Evolutionary conservation across 2,797 vertebrate species (phyloP).

Genomic region (Apogon hyalosoma): DNA sequence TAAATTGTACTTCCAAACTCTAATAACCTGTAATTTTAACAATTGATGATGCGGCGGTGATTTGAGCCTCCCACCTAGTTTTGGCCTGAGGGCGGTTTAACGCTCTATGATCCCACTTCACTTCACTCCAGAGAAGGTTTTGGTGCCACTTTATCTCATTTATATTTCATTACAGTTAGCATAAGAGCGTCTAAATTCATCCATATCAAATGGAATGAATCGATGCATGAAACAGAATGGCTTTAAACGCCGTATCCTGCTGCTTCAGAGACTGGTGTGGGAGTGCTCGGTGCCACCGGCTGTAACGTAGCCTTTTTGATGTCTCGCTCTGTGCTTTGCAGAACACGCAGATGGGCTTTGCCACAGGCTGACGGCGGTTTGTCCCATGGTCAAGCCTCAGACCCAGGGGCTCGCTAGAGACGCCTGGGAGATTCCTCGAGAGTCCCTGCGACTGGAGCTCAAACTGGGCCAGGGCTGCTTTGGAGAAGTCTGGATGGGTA

Average conservation of each 20-base stretch:
- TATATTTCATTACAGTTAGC: constrained; percentile 62
- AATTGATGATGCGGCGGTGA: constrained; percentile 41
- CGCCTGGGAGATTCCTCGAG: constrained; percentile 96
- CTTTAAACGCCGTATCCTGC: constrained; percentile 15
- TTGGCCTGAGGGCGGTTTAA: constrained; percentile 47
- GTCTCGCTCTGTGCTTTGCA: constrained; percentile 49
- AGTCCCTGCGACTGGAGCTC: constrained; percentile 93
- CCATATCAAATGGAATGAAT: constrained; percentile 49
- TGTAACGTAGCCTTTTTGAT: constrained; percentile 31
- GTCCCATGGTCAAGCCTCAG: constrained; percentile 96
- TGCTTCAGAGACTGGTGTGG: constrained; percentile 19
- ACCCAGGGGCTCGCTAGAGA: constrained; percentile 96
- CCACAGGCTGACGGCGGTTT: constrained; percentile 93
- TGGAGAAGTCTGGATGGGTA: constrained; percentile 98
- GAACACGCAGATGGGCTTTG: constrained; percentile 95
- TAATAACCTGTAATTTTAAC: constrained; percentile 54
- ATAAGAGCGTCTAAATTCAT: constrained; percentile 44
- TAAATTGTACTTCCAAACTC: no score
- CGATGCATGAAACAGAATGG: constrained; percentile 39
- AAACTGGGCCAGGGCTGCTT: constrained; percentile 97
- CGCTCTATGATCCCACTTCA: constrained; percentile 43
- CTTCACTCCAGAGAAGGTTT: constrained; percentile 43
- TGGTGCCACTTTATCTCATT: constrained; percentile 52
- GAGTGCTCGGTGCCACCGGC: constrained; percentile 10
- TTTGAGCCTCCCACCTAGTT: constrained; percentile 22